A percentile compares a stretch with the other conserved stretches of the same genome.
Evolutionary conservation across 1,140 invertebrate species (phyloP).

Genomic region (Laodelphax striatellus): DNA sequence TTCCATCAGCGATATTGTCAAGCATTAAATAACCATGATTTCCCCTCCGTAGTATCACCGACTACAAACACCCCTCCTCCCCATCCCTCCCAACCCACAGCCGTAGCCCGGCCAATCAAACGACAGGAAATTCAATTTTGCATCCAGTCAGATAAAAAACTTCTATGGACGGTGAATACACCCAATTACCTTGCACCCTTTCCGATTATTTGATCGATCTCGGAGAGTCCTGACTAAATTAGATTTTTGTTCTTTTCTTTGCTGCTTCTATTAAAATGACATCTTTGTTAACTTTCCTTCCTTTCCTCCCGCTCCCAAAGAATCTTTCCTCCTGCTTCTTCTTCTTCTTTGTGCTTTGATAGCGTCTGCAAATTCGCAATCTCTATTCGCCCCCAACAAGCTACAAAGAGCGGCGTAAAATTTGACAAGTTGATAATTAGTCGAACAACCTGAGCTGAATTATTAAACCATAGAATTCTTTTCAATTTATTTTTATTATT

Average conservation of each 20-base stretch:
- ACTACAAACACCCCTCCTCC: constrained; percentile 6
- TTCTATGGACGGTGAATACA: constrained; percentile 12
- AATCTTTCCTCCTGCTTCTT: not conserved
- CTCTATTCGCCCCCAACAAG: too few species aligned
- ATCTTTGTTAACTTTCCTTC: constrained; percentile 10
- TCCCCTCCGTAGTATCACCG: not conserved
- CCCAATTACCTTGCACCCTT: constrained; percentile 2
- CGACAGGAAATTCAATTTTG: constrained; percentile 9
- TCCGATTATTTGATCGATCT: constrained; percentile 13
- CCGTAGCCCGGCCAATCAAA: constrained; percentile 6
- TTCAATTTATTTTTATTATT: too few species aligned
- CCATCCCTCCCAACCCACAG: not conserved
- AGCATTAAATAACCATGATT: constrained; percentile 8
- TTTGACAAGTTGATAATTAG: too few species aligned
- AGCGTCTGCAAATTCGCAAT: too few species aligned
- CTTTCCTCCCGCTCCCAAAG: not conserved
- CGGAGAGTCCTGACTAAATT: constrained; percentile 4
- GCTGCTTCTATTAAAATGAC: constrained; percentile 7
- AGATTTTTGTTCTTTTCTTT: constrained; percentile 7
- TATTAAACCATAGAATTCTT: too few species aligned
- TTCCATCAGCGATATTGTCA: constrained; percentile 8
- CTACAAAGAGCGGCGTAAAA: too few species aligned
- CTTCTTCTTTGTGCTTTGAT: not conserved
- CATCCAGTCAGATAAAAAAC: constrained; percentile 10
- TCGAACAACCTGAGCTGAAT: too few species aligned